Evolutionary conservation across 2,888 invertebrate genomes (phyloP).

Genomic region (Pelosia muscerda): DNA sequence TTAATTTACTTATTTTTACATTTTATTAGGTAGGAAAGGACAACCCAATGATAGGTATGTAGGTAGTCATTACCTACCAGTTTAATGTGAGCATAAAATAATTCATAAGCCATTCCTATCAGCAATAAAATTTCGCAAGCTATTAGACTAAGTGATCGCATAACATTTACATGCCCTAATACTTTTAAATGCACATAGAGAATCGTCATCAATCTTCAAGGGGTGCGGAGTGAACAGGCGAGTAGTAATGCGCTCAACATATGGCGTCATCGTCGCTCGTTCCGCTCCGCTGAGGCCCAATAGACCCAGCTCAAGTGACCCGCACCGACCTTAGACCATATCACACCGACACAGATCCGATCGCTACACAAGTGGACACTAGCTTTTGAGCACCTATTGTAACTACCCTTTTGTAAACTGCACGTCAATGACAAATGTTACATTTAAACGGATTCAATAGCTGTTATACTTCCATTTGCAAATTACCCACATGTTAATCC

Average conservation of each 20-base stretch:
- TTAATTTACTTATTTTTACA: not conserved
- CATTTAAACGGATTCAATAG: constrained; percentile 52
- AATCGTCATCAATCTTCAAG: constrained; percentile 83
- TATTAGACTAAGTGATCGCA: constrained; percentile 82
- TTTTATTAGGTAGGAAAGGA: not conserved
- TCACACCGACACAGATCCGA: constrained; percentile 66
- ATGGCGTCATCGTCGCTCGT: constrained; percentile 77
- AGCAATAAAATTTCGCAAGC: constrained; percentile 67
- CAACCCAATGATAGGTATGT: not conserved
- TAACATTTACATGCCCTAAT: constrained; percentile 85
- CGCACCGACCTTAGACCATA: constrained; percentile 73
- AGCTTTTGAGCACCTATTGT: constrained; percentile 62
- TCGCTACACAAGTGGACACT: constrained; percentile 72
- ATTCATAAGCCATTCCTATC: constrained; percentile 23
- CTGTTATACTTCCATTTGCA: constrained; percentile 60
- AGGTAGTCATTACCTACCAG: not conserved
- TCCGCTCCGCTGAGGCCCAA: constrained; percentile 73
- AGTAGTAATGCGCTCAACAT: constrained; percentile 81
- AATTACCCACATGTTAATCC: constrained; percentile 72
- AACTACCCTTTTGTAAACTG: constrained; percentile 54
- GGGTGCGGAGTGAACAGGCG: constrained; percentile 66
- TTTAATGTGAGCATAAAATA: constrained; percentile 5
- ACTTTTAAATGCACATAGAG: constrained; percentile 78
- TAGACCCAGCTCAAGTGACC: constrained; percentile 70
- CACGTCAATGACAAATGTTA: constrained; percentile 65